A percentile compares a stretch with the other conserved stretches of the same genome.
Conservation (phyloP, 1,140 invertebrate genomes). For the Zaprionus capensis region DNA sequence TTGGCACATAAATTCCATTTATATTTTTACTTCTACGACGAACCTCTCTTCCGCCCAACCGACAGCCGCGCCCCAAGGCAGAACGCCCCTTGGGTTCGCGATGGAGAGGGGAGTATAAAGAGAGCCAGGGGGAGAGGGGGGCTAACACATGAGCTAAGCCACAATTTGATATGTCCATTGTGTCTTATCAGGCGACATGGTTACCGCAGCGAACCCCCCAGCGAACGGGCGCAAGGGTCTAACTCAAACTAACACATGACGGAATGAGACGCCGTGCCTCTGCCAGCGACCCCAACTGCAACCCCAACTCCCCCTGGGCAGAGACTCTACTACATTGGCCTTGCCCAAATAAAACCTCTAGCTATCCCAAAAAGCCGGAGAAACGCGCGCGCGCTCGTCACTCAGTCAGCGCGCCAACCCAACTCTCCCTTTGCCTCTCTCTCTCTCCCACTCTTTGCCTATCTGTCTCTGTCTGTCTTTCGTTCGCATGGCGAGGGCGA, state of each 20-base stretch:
- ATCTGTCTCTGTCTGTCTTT: background rate
- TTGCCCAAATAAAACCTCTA: constrained; percentile 74
- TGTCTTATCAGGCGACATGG: constrained; percentile 83
- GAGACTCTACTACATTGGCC: constrained; percentile 63
- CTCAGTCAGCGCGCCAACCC: constrained; percentile 51
- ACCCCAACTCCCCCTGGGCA: constrained; percentile 44
- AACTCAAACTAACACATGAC: constrained; percentile 71
- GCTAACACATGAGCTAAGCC: constrained; percentile 66
- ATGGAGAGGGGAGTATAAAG: background rate
- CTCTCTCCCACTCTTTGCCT: background rate
- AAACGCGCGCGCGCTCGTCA: constrained; percentile 73
- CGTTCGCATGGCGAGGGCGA: constrained; percentile 53
- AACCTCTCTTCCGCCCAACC: constrained; percentile 24
- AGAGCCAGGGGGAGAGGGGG: background rate
- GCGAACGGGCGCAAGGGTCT: constrained; percentile 64
- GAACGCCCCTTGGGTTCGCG: constrained; percentile 42
- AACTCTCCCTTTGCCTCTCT: background rate
- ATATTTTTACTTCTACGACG: constrained; percentile 59
- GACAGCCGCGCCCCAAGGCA: constrained; percentile 54
- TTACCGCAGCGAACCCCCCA: constrained; percentile 77
- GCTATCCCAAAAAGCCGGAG: constrained; percentile 47
- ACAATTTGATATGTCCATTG: constrained; percentile 83
- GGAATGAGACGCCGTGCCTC: background rate
- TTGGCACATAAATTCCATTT: constrained; percentile 77
- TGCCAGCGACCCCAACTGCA: constrained; percentile 2